A percentile compares a stretch with the other conserved stretches of the same genome.
Evolutionary conservation across 1,140 invertebrate species (phyloP).

Genomic region (Holotrichia oblita): DNA sequence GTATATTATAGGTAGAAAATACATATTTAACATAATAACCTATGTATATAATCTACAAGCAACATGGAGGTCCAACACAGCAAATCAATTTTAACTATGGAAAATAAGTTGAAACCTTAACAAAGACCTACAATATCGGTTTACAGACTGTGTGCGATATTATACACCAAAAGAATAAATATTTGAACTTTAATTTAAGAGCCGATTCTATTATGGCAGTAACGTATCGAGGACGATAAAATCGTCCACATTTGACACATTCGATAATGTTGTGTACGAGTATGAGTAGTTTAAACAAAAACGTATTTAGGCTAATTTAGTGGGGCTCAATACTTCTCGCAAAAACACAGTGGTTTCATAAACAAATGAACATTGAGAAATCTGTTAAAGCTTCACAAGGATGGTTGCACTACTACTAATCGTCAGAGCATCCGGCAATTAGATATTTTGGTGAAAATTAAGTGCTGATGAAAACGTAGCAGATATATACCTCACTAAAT

Average conservation of each 20-base stretch:
- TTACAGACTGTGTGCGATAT: not conserved
- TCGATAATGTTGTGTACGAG: not conserved
- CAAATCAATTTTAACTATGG: not conserved
- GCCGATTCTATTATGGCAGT: not conserved
- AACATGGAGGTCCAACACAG: not conserved
- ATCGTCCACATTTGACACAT: conserved; percentile 17
- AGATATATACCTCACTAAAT: too few relatives aligned
- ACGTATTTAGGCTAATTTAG: not conserved
- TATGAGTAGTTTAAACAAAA: conserved; percentile 19
- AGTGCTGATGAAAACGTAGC: not conserved
- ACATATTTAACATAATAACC: not conserved
- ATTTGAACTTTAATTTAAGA: conserved; percentile 10
- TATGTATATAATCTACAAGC: not conserved
- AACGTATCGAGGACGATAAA: not conserved
- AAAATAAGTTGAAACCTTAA: conserved; percentile 19
- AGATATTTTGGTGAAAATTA: not conserved
- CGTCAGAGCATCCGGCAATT: not conserved
- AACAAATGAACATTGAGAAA: conserved; percentile 35
- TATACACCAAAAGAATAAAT: not conserved
- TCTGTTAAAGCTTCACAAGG: conserved; percentile 5
- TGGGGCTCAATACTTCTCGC: not conserved
- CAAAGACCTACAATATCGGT: conserved; percentile 14
- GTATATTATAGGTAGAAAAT: not conserved
- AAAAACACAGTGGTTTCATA: conserved; percentile 25
- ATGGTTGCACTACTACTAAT: conserved; percentile 3